phyloP scores from a whole-genome alignment of 2,797 vertebrate species.

The Microctenopoma stevenorrisi region DNA sequence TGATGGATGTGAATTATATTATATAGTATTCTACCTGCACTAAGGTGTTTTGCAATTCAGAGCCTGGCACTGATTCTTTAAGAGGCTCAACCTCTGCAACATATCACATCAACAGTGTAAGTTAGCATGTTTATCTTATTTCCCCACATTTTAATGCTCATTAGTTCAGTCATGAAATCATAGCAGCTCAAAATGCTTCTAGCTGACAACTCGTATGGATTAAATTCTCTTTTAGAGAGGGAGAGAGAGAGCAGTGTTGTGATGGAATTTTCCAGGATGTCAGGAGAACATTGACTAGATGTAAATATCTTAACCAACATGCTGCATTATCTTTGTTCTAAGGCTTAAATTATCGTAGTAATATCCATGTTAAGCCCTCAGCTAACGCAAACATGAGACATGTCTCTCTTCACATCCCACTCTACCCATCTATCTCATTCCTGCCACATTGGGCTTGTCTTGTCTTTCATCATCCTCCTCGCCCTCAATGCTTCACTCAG shows the following conservation, averaged over 20 bases:
- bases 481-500: conserved; percentile 26
- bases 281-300: conserved; percentile 2
- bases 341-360: conserved; percentile 26
- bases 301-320: conserved; percentile 1
- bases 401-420: conserved; percentile 48
- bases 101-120: no score
- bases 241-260: background rate
- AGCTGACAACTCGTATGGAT: no score
- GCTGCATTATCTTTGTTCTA: conserved; percentile 20
- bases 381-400: conserved; percentile 22
- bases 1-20: no score
- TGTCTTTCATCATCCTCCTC: conserved; percentile 48
- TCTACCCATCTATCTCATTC: conserved; percentile 24
- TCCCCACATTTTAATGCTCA: no score
- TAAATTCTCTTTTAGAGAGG: no score
- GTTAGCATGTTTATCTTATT: no score
- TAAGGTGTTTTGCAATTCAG: no score
- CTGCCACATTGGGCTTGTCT: conserved; percentile 28
- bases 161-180: no score
- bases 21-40: no score
- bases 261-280: conserved; percentile 48
- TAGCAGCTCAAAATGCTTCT: no score
- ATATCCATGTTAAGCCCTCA: conserved; percentile 39
- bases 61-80: no score
- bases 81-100: no score